Percentiles rank a stretch among this genome's conserved stretches.
These are phyloP conservation scores for Dryobotodes eremita DNA, from an alignment of 2,888 invertebrate genomes.

Conservation along the genomic window DNA sequence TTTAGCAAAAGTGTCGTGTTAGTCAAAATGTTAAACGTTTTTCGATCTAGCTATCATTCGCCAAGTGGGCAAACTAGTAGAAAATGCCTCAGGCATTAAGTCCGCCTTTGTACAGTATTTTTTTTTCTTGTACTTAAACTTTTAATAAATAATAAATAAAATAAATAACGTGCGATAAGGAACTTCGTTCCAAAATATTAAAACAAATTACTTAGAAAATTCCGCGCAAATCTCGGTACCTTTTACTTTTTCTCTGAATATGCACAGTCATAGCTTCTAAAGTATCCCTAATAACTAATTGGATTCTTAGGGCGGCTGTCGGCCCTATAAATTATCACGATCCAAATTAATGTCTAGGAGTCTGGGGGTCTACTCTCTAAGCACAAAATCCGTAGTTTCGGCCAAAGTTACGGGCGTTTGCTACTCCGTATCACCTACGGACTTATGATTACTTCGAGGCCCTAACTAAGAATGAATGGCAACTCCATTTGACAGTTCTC, in stretches of 20 bases:
- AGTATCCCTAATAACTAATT: constrained; percentile 35
- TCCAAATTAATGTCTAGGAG: constrained; percentile 49
- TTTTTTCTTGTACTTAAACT: too few species aligned
- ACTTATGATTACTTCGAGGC: too few species aligned
- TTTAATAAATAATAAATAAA: too few species aligned
- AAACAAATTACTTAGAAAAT: not conserved
- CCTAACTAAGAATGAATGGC: too few species aligned
- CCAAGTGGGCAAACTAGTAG: too few species aligned
- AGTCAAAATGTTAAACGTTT: not conserved
- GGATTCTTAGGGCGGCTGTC: constrained; percentile 4
- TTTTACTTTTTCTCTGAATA: not conserved
- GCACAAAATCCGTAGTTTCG: too few species aligned
- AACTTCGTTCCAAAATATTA: not conserved
- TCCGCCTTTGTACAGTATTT: too few species aligned
- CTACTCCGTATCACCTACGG: too few species aligned
- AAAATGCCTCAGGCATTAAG: too few species aligned
- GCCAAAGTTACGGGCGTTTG: too few species aligned
- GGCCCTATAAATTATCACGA: constrained; percentile 43
- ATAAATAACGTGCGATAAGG: not conserved
- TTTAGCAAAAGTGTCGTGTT: not conserved
- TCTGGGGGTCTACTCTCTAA: not conserved
- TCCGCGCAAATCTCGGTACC: not conserved
- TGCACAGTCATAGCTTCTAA: not conserved
- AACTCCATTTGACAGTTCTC: too few species aligned
- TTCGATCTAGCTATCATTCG: not conserved